Percentiles rank a stretch among this genome's conserved stretches.
Conservation (phyloP, 1,140 invertebrate genomes). For the Cotesia chilonis region DNA sequence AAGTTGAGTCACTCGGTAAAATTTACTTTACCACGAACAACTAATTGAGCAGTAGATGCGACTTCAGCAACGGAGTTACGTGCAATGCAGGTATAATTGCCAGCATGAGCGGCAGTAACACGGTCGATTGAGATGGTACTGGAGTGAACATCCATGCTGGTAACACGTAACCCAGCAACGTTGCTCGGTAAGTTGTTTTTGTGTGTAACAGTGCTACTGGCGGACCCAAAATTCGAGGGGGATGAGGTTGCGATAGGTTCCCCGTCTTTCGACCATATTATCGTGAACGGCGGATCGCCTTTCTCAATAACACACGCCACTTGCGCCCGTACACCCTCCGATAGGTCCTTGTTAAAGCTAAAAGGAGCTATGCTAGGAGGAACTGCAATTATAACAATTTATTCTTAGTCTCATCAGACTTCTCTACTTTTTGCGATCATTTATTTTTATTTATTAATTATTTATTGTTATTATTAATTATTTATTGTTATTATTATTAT, state of each 20-base stretch:
- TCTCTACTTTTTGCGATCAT: background rate
- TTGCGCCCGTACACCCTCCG: conserved; percentile 91
- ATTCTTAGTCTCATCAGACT: conserved; percentile 42
- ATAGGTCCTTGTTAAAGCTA: conserved; percentile 68
- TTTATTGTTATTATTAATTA: background rate
- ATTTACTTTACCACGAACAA: conserved; percentile 73
- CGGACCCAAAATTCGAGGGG: conserved; percentile 64
- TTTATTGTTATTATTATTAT: conserved; percentile 7
- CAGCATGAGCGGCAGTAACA: conserved; percentile 82
- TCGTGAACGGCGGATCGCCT: conserved; percentile 91
- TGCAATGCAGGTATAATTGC: conserved; percentile 90
- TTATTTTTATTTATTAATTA: conserved; percentile 10
- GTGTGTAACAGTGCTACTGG: conserved; percentile 40
- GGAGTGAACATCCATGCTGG: conserved; percentile 83
- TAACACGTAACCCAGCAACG: conserved; percentile 57
- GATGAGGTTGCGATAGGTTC: conserved; percentile 66
- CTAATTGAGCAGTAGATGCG: conserved; percentile 69
- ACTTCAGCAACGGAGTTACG: conserved; percentile 83
- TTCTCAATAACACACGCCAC: conserved; percentile 94
- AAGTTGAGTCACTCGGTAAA: conserved; percentile 12
- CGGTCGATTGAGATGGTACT: conserved; percentile 88
- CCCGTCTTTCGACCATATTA: conserved; percentile 86
- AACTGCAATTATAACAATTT: conserved; percentile 70
- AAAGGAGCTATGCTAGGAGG: conserved; percentile 87
- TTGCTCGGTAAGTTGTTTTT: conserved; percentile 45